These are phyloP conservation scores for Eupithecia inturbata DNA, from an alignment of 2,888 invertebrate genomes.

Conservation along the genomic window DNA sequence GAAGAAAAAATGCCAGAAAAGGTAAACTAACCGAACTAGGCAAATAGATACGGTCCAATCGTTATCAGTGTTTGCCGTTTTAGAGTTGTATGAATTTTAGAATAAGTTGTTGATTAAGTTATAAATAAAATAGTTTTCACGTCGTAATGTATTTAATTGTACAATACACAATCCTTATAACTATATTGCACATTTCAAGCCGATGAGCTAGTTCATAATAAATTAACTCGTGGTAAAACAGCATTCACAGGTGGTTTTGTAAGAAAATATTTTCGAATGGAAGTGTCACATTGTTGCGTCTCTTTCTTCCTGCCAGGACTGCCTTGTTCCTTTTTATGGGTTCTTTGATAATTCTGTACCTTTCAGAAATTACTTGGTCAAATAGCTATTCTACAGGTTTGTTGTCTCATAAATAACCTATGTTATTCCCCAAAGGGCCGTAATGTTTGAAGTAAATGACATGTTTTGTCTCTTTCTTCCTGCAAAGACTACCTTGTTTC, in stretches of 20 bases:
- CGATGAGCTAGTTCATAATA: neutral
- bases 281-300: neutral
- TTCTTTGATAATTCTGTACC: neutral
- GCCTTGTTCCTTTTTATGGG: constrained; percentile 51
- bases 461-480: constrained; percentile 37
- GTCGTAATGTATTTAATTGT: constrained; percentile 22
- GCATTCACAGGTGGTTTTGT: neutral
- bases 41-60: neutral
- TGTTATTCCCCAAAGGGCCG: constrained; percentile 4
- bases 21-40: neutral
- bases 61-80: neutral
- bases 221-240: neutral
- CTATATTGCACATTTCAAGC: constrained; percentile 1
- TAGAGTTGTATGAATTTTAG: constrained; percentile 18
- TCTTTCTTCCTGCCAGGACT: constrained; percentile 52
- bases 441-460: constrained; percentile 36
- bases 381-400: neutral
- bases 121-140: constrained; percentile 31
- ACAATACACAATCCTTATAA: neutral
- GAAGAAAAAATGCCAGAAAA: neutral
- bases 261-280: no score
- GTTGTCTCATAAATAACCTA: neutral
- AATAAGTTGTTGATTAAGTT: constrained; percentile 34
- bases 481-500: constrained; percentile 59
- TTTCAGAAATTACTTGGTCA: neutral